Evolutionary conservation across 1,140 invertebrate species (phyloP), one percentile per base, ranked within the genome.

Genomic region (Vanessa atalanta): DNA sequence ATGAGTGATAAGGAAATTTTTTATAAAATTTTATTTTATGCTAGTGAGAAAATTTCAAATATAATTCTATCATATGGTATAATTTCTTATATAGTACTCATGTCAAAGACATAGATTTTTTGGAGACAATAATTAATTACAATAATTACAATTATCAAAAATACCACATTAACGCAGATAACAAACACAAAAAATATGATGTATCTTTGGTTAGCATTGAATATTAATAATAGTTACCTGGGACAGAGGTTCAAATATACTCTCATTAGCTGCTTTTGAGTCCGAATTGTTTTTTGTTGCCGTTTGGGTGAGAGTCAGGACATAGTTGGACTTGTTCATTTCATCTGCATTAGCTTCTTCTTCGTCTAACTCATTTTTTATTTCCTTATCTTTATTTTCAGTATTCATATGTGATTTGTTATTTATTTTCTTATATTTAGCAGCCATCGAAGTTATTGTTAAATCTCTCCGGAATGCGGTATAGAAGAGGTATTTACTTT

Each of bases 281-380:
- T 78, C 31, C 88, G 84, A 26, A 83, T 89, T 88, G 61, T 87
- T 79, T 73, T 88, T 70, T 0, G 26, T 15, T 37, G 81, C 79
- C 51, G 88, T 81, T 91, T 96, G 96, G 3, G 95, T 94, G 84
- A 96, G 94, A 53, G 95, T 96, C 20, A 96, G 88, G 70, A 96
- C 80, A 80, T 96, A 97, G 83, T 94, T 95, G 60, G 95, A 95
- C 84, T 94, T 94, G 68, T 94, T 92, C 61, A 93, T 63, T 16
- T 79, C 86, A 64, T 79, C 76, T 48, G 88, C 81, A 31, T 91
- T 86, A 47, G 93, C 90, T 51, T 93, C 89, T 20, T 84, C 80
- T 14, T 83, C 73, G 63, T 78, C 73, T 55, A 71, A 31, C 48
- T 76, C 53, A 70, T 47, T 63, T 75, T 43, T 68, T 9, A 43